Conservation (phyloP, 2,888 invertebrate genomes). For the Pyrochroa serraticornis region DNA sequence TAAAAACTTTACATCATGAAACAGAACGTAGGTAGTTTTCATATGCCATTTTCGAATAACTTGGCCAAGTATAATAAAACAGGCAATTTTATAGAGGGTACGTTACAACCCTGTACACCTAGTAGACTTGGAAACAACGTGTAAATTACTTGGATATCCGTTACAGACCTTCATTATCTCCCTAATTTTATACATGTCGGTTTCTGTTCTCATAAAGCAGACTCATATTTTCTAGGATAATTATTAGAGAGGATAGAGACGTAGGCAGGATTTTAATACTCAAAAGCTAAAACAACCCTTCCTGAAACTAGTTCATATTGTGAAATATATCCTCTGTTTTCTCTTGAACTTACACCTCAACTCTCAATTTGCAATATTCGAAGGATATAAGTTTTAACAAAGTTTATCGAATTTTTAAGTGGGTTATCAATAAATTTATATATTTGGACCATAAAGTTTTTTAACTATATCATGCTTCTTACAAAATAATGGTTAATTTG, state of each 20-base stretch:
- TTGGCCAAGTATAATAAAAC: neutral
- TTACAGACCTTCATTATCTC: constrained; percentile 15
- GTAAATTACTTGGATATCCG: constrained; percentile 12
- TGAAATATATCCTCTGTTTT: too few relatives aligned
- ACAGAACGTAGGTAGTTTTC: neutral
- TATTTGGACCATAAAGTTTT: too few relatives aligned
- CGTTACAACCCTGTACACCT: neutral
- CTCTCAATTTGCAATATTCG: too few relatives aligned
- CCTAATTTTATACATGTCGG: constrained; percentile 15
- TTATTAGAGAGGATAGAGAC: neutral
- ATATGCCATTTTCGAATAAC: neutral
- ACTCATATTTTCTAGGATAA: neutral
- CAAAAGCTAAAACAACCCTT: neutral
- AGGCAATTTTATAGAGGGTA: neutral
- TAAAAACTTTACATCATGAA: constrained; percentile 10
- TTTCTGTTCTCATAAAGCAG: constrained; percentile 6
- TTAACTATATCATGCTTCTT: too few relatives aligned
- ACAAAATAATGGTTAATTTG: too few relatives aligned
- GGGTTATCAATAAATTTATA: too few relatives aligned
- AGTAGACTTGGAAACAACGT: neutral
- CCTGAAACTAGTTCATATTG: too few relatives aligned
- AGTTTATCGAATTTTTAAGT: too few relatives aligned
- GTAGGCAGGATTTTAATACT: neutral
- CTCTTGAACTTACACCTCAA: too few relatives aligned
- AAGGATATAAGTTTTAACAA: too few relatives aligned